Conservation (phyloP, 2,113 vertebrate genomes). For the Paraplagusia blochii region DNA sequence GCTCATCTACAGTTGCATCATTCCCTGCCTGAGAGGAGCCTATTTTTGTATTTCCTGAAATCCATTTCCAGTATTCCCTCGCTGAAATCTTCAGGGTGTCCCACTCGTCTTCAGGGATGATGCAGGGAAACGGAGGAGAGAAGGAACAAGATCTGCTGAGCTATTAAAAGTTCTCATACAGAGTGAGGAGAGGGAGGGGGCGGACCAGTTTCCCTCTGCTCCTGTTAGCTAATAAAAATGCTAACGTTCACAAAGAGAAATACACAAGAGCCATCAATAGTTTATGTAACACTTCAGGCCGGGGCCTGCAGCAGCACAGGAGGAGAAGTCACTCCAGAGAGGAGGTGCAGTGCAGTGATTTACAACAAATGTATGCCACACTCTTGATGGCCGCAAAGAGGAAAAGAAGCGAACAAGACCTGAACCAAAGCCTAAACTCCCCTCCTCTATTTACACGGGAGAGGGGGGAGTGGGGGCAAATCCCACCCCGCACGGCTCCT, state of each 20-base stretch:
- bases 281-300: conserved; percentile 67
- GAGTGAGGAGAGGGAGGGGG: conserved; percentile 13
- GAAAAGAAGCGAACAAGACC: conserved; percentile 27
- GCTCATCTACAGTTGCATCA: conserved; percentile 12
- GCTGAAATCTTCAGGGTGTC: conserved; percentile 42
- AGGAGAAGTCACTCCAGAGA: conserved; percentile 15
- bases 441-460: conserved; percentile 37
- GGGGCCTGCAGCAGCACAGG: conserved; percentile 36
- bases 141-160: conserved; percentile 61
- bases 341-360: conserved; percentile 51
- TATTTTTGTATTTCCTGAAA: conserved; percentile 52
- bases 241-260: conserved; percentile 74
- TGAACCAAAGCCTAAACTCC: conserved; percentile 9
- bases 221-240: conserved; percentile 74
- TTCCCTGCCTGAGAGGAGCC: conserved; percentile 8
- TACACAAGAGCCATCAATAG: conserved; percentile 75
- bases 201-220: conserved; percentile 48
- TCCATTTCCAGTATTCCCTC: conserved; percentile 40
- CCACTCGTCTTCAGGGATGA: conserved; percentile 54
- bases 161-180: conserved; percentile 55
- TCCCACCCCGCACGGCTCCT: not conserved
- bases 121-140: conserved; percentile 53
- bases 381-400: conserved; percentile 29
- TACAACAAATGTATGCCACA: conserved; percentile 33
- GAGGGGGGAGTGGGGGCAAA: conserved; percentile 4